Conservation (phyloP, 1,140 invertebrate genomes). For the Drosophila parvula region DNA sequence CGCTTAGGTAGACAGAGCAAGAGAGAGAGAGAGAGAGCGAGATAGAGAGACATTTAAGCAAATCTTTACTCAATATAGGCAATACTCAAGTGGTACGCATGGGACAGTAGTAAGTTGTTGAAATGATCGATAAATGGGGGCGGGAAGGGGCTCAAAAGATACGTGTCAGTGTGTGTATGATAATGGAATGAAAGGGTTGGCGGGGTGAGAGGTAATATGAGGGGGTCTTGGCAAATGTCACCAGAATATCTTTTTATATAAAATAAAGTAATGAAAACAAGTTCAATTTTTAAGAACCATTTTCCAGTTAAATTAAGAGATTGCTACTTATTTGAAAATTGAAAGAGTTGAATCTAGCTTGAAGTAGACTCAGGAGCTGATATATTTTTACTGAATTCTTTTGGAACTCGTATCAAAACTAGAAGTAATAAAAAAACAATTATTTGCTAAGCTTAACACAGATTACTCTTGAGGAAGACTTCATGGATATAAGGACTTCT, state of each 20-base stretch:
- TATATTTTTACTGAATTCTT: not conserved
- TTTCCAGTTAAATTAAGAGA: not conserved
- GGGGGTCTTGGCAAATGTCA: not conserved
- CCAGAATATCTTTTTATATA: not conserved
- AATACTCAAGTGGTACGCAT: slow-evolving; percentile 53
- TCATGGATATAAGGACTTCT: not conserved
- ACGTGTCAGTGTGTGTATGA: slow-evolving; percentile 37
- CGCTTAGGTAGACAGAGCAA: slow-evolving; percentile 3
- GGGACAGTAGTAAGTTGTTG: slow-evolving; percentile 20
- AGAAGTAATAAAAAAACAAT: not conserved
- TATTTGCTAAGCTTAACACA: not conserved
- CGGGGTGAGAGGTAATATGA: not conserved
- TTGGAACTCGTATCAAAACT: not conserved
- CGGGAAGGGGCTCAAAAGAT: slow-evolving; percentile 28
- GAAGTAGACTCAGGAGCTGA: not conserved
- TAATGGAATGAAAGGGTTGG: slow-evolving; percentile 10
- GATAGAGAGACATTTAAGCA: slow-evolving; percentile 42
- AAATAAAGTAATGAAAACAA: not conserved
- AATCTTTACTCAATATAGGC: slow-evolving; percentile 52
- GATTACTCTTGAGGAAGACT: not conserved
- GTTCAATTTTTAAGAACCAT: not conserved
- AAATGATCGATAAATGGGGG: slow-evolving; percentile 41
- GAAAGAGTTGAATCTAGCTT: not conserved
- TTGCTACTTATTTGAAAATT: no score
- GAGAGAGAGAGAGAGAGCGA: slow-evolving; percentile 25